Percentiles rank a stretch among this genome's conserved stretches.
These are phyloP conservation scores for Percopsis transmontana DNA, from an alignment of 2,113 vertebrate genomes.

Conservation along the genomic window DNA sequence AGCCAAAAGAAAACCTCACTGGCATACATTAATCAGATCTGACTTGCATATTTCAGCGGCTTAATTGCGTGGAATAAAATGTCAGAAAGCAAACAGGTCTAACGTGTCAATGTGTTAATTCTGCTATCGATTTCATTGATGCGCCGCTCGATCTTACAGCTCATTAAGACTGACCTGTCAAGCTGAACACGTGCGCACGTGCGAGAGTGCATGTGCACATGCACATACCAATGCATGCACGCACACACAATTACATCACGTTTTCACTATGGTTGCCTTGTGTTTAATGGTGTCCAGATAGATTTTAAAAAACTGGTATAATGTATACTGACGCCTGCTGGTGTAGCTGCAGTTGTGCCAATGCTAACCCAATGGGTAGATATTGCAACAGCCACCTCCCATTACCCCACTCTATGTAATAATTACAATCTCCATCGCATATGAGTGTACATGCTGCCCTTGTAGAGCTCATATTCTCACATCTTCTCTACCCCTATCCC, in stretches of 20 bases:
- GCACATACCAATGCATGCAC: conserved; percentile 34
- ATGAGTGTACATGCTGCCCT: too few species aligned
- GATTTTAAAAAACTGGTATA: background rate
- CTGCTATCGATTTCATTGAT: conserved; percentile 72
- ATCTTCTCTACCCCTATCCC: too few species aligned
- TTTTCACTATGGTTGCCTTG: background rate
- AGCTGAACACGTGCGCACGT: conserved; percentile 13
- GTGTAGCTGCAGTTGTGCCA: too few species aligned
- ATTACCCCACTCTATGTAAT: too few species aligned
- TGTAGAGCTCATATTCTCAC: too few species aligned
- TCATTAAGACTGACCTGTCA: conserved; percentile 65
- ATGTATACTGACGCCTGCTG: too few species aligned
- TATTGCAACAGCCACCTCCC: too few species aligned
- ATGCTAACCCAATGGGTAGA: too few species aligned
- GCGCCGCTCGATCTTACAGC: conserved; percentile 49
- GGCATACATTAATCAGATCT: conserved; percentile 64
- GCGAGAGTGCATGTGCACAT: background rate
- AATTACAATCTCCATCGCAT: too few species aligned
- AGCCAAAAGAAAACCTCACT: conserved; percentile 10
- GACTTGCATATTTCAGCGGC: conserved; percentile 67
- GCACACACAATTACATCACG: conserved; percentile 13
- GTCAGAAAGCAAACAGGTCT: conserved; percentile 75
- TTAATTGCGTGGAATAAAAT: conserved; percentile 73
- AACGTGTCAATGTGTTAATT: conserved; percentile 75
- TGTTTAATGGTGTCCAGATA: background rate